Evolutionary conservation across 53 echinoderm and acorn worm species (phyloP).

Genomic region (Paelopatides confundens): DNA sequence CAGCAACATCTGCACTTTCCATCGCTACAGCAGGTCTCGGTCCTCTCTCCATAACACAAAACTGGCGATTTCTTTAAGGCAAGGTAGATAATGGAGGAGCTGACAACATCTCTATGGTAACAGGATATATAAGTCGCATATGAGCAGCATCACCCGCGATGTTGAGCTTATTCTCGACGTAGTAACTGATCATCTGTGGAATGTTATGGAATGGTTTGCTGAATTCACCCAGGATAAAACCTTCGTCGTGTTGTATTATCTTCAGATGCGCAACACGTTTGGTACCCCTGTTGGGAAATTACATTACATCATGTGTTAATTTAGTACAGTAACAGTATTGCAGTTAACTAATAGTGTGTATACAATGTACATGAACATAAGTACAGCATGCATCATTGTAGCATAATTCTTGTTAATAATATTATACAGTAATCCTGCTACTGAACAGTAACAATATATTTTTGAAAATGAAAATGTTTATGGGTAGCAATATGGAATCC

Average conservation of each 20-base stretch:
- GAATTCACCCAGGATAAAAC: slow-evolving; percentile 96
- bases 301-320: too few species aligned
- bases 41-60: not conserved
- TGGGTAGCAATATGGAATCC: too few species aligned
- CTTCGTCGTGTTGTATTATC: slow-evolving; percentile 86
- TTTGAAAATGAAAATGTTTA: too few species aligned
- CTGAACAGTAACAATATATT: too few species aligned
- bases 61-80: not conserved
- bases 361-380: too few species aligned
- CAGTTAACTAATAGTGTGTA: too few species aligned
- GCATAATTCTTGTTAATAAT: too few species aligned
- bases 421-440: too few species aligned
- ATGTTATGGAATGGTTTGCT: slow-evolving; percentile 91
- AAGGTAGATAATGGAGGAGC: not conserved
- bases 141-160: slow-evolving; percentile 95
- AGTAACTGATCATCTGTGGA: slow-evolving; percentile 91
- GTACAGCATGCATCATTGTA: too few species aligned
- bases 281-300: slow-evolving; percentile 90
- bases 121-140: slow-evolving; percentile 91
- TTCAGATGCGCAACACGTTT: slow-evolving; percentile 99
- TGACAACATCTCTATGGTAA: slow-evolving; percentile 88
- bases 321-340: too few species aligned
- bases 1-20: not conserved
- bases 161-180: slow-evolving; percentile 94
- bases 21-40: not conserved